Conservation (phyloP, 2,888 invertebrate genomes). For the Aphodius granarius region DNA sequence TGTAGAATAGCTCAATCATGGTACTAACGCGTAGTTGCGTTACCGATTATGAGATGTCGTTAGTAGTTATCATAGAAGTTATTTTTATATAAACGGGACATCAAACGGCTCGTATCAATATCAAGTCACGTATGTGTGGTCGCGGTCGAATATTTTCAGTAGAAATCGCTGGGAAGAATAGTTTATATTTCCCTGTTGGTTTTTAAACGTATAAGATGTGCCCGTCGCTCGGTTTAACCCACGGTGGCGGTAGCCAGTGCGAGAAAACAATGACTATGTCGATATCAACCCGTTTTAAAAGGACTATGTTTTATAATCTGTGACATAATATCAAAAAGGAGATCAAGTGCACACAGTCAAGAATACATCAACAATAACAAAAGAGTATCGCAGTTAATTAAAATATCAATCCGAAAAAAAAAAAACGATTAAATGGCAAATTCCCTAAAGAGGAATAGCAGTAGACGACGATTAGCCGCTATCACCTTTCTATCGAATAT, state of each 20-base stretch:
- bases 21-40: background rate
- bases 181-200: conserved; percentile 19
- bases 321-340: conserved; percentile 25
- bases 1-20: background rate
- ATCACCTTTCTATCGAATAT: conserved; percentile 94
- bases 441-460: conserved; percentile 62
- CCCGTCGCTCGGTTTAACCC: conserved; percentile 13
- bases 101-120: background rate
- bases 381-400: background rate
- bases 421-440: conserved; percentile 54
- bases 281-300: conserved; percentile 26
- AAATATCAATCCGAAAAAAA: conserved; percentile 3
- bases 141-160: background rate
- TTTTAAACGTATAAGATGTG: conserved; percentile 20
- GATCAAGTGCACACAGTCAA: conserved; percentile 14
- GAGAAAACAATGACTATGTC: conserved; percentile 22
- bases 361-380: background rate
- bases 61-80: background rate
- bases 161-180: conserved; percentile 14
- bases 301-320: conserved; percentile 27
- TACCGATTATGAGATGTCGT: background rate
- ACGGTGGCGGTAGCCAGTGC: conserved; percentile 3
- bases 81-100: background rate
- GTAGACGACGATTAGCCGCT: conserved; percentile 86
- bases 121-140: background rate